Evolutionary conservation across 2,888 invertebrate species (phyloP), one percentile per base, ranked within the genome.

Genomic region (Silvanus unidentatus): DNA sequence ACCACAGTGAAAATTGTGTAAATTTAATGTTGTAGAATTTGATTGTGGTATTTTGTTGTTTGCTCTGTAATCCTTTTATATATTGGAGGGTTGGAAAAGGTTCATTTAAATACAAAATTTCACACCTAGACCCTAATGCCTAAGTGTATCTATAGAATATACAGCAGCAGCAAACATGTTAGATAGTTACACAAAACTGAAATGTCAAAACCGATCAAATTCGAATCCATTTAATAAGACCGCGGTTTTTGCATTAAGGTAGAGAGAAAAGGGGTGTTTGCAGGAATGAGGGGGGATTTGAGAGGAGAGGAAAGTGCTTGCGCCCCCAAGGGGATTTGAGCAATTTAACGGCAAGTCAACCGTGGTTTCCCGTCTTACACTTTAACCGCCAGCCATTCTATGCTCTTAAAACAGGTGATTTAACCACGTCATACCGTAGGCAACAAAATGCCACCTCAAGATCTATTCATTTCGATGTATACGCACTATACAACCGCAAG

Each of bases 321-420:
- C 37, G 37, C 32, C 36, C 30, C 44, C 42, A 44, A 45, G 47
- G 46, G 46, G 49, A 48, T 44, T 47, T 47, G 48, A 47, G 49
- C 51, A 55, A 57, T 58, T 55, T 54, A 49, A 50, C 47, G 42
- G 37, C 42, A 52, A 50, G 52, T 49, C 55, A 48, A 46, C 45
- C 48, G 49, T 46, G 45, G 46, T 47, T 54, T 51, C 52, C 50
- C 44, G 47, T 49, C 32, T 50, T 41, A 39, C 47, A 44, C 49
- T 43, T 45, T 22, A 9, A 34, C 43, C 38, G 36, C 45, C 44
- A 42, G 38, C 28, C 27, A 30, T 36, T 39, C 46, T 37, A n/a
- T 37, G 37, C 37, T 32, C 45, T 29, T 40, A 38, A 45, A 45
- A 48, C 48, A 48, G 48, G 48, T 48, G 48, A 48, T 48, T 48